These are phyloP conservation scores for Pristionchus fissidentatus DNA, from an alignment of 2,888 invertebrate genomes.

Conservation along the genomic window DNA sequence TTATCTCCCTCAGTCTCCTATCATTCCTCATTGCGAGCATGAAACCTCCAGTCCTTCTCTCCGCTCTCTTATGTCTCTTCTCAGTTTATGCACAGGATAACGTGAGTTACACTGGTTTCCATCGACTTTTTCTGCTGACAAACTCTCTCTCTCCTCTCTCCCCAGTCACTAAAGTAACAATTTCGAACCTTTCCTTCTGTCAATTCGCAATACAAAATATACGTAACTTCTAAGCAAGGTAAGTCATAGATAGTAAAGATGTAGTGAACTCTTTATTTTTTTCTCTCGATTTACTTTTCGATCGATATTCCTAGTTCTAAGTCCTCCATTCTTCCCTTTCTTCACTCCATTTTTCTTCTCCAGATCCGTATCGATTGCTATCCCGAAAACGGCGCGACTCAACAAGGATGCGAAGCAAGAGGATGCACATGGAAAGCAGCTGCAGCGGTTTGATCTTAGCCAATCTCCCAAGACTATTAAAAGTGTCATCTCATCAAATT, in stretches of 20 bases:
- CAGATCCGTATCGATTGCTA: slow-evolving; percentile 63
- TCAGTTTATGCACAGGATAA: slow-evolving; percentile 20
- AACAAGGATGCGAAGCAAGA: slow-evolving; percentile 62
- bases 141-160: not conserved
- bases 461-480: not conserved
- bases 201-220: too few species aligned
- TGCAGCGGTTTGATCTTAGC: slow-evolving; percentile 24
- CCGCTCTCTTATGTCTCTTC: not conserved
- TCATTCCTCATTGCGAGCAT: slow-evolving; percentile 27
- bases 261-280: too few species aligned
- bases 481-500: not conserved
- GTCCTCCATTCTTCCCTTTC: not conserved
- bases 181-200: too few species aligned
- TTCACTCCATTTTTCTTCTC: not conserved
- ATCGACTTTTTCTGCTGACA: too few species aligned
- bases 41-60: not conserved
- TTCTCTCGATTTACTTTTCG: not conserved
- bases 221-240: too few species aligned
- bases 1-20: slow-evolving; percentile 25
- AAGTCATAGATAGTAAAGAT: too few species aligned
- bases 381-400: slow-evolving; percentile 63
- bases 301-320: not conserved
- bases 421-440: slow-evolving; percentile 64
- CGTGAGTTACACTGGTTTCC: too few species aligned
- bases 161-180: too few species aligned